Percentiles rank a stretch among this genome's conserved stretches.
These are phyloP conservation scores for Selenia dentaria DNA, from an alignment of 2,888 invertebrate genomes.

Conservation along the genomic window DNA sequence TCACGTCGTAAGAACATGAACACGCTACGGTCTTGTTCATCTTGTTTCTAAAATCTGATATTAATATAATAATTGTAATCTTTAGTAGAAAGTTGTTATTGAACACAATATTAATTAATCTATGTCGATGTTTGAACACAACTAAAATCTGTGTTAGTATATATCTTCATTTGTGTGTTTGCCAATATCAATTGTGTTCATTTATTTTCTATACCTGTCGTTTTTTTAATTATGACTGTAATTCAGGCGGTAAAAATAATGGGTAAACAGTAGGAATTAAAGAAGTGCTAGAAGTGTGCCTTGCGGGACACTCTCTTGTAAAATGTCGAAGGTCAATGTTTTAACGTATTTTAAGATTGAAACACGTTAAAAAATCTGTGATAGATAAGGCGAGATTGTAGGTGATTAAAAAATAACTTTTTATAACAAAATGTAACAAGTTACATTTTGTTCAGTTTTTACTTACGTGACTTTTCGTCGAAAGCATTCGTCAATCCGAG, in stretches of 20 bases:
- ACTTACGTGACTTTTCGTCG: constrained; percentile 46
- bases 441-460: too few species aligned
- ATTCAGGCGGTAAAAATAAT: constrained; percentile 10
- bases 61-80: background rate
- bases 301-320: constrained; percentile 57
- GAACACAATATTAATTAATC: background rate
- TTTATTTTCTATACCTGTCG: constrained; percentile 10
- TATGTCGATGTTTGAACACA: constrained; percentile 12
- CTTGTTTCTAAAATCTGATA: background rate
- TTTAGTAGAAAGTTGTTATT: background rate
- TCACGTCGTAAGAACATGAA: too few species aligned
- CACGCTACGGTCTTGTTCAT: background rate
- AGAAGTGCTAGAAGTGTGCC: constrained; percentile 68
- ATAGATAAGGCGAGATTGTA: constrained; percentile 65
- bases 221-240: constrained; percentile 6
- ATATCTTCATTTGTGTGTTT: constrained; percentile 7
- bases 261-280: constrained; percentile 33
- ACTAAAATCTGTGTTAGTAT: constrained; percentile 2
- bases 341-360: constrained; percentile 44
- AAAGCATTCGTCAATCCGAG: constrained; percentile 56
- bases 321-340: constrained; percentile 43
- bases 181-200: constrained; percentile 2
- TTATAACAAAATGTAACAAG: constrained; percentile 43
- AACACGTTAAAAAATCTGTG: constrained; percentile 66
- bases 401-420: constrained; percentile 40